Percentiles rank a stretch among this genome's conserved stretches.
Conservation (phyloP, 92 coral and sea anemone genomes). For the Palythoa heliodiscus region DNA sequence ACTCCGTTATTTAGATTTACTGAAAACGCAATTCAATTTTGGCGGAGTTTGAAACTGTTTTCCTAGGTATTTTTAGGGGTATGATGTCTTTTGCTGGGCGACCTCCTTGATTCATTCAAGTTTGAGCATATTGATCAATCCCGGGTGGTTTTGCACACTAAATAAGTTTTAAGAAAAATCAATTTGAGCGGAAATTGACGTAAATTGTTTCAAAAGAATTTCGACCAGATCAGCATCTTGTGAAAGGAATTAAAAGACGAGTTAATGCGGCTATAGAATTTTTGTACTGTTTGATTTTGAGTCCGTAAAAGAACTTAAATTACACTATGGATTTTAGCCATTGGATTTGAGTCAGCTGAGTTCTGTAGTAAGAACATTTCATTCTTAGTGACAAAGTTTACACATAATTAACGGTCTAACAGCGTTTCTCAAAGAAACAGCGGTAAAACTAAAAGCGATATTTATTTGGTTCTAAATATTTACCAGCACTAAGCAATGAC, state of each 20-base stretch:
- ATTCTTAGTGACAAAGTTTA: conserved; percentile 7
- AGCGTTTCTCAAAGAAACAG: conserved; percentile 20
- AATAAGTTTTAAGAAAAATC: neutral
- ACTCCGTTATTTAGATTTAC: neutral
- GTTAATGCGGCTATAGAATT: neutral
- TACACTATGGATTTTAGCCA: neutral
- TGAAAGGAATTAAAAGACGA: neutral
- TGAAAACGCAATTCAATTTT: neutral
- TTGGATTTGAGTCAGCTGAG: neutral
- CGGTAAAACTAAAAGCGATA: neutral
- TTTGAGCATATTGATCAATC: neutral
- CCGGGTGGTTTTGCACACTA: neutral
- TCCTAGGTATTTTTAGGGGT: neutral
- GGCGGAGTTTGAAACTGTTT: neutral
- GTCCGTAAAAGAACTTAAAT: neutral
- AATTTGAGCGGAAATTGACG: neutral
- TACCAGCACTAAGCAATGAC: neutral
- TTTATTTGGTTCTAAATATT: neutral
- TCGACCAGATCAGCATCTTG: neutral
- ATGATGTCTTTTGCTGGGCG: neutral
- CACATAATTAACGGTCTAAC: conserved; percentile 38
- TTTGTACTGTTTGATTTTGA: neutral
- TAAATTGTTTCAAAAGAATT: neutral
- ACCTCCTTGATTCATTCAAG: no score
- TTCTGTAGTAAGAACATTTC: conserved; percentile 7